Base-by-base conservation (phyloP, 2,797 vertebrate genomes). In the Cetoscarus ocellatus region DNA sequence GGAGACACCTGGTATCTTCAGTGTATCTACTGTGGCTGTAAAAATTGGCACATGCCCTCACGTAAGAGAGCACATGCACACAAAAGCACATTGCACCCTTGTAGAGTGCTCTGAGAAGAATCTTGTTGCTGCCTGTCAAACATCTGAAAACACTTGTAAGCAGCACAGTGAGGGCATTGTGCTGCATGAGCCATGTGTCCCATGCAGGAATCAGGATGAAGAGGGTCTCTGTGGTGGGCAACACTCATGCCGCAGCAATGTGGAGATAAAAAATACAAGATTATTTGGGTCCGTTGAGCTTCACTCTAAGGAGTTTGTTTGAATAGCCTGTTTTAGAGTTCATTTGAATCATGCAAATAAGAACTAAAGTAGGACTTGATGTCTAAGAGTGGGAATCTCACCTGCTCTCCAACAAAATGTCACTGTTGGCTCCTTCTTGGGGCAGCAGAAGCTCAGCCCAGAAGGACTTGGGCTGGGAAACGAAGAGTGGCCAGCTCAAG, bases 141-240 rank as follows among this genome's bases (percentile, higher is more conserved):
- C 70, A 84, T 87, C 79, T 88, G 72, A 76, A 77, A 80, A 80
- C 62, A 74, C 47, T 77, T 44, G 55, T 35, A 73, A 66, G 45
- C 36, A 40, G 67, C 17, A 89, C 88, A 87, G 69, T 81, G 70
- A 55, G 60, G 42, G 52, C 80, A 72, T 80, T 88, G 88, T 89
- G 9, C 34, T 38, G 2, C 15, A 0, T 67, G 9, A 2, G 36
- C 61, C 61, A 66, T 59, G 65, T 82, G 67, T 77, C 74, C 52
- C 57, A 66, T 43, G 47, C 66, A 62, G 40, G 59, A 67, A 73
- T 73, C 54, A 40, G 76, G 70, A 72, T 35, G 50, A 72, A 77
- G 49, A 62, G 62, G 51, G 81, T 63, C 70, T 75, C 45, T 70
- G 71, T 55, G 69, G 66, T 74, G 58, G 56, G 27, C 39, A 61